Base-by-base conservation (phyloP, 2,113 vertebrate species). In the Aegypius monachus region DNA sequence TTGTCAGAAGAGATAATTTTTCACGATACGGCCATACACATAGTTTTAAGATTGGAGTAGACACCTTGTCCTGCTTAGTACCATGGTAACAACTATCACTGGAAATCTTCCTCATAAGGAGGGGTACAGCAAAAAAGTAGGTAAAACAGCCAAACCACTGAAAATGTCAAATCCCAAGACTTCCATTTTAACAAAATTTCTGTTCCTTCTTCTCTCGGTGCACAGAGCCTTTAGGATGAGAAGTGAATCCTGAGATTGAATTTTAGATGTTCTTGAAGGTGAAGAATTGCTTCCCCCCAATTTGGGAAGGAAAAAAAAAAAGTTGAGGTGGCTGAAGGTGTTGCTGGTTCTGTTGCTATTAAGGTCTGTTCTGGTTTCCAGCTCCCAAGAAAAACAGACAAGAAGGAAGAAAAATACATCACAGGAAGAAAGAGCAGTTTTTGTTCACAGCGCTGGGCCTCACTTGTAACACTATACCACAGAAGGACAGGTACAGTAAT, bases 21-120 rank as follows among this genome's bases (percentile, higher is more conserved):
- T 94, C 71, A 65, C 17, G 2, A 40, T 4, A 61, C 0, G 0
- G 61, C 73, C 14, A 9, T 43, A 91, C 75, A 70, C 45, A 70
- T 47, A 52, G 74, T 81, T 87, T 74, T 79, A 72, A 70, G 48
- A 65, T 73, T 38, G 71, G 77, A 96, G 70, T 56, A 95, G 93
- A 86, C 84, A 93, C 66, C 62, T 94, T 2, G 0, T 88, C 85
- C 79, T 86, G 82, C 82, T 88, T 20, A 92, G 55, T 67, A 78
- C 92, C 95, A 97, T 92, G 88, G 93, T 82, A 96, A 96, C 95
- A 94, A 86, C 62, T 72, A 72, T 78, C 79, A 92, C 81, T 88
- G 66, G 50, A 95, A 92, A 93, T 77, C 78, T 67, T 86, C 58
- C 58, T 66, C 42, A 11, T 4, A 53, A 42, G 73, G 23, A 86